Percentiles rank a stretch among this genome's conserved stretches.
These are phyloP conservation scores for Psammodynastes pulverulentus DNA, from an alignment of 2,113 vertebrate genomes.

Conservation along the genomic window DNA sequence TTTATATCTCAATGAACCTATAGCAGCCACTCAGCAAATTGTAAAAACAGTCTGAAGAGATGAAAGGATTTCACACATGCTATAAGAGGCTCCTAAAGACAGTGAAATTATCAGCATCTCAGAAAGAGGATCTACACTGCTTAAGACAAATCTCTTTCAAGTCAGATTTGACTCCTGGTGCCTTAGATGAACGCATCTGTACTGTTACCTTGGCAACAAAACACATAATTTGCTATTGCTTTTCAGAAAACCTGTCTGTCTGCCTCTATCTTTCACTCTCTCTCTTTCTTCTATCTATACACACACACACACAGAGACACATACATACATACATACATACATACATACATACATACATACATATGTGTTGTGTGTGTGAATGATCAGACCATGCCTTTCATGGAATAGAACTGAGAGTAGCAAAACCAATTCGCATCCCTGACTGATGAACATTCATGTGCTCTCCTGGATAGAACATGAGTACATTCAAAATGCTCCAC, in stretches of 20 bases:
- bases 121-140: background rate
- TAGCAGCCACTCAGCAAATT: constrained; percentile 16
- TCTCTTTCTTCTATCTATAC: no score
- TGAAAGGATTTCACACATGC: constrained; percentile 4
- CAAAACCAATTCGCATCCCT: background rate
- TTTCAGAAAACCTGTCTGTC: background rate
- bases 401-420: background rate
- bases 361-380: background rate
- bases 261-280: no score
- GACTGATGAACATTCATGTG: background rate
- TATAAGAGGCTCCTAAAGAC: background rate
- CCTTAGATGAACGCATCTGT: background rate
- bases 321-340: no score
- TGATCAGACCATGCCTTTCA: background rate
- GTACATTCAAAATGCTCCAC: background rate
- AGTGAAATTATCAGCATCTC: background rate
- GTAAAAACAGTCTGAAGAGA: background rate
- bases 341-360: background rate
- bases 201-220: background rate
- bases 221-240: background rate
- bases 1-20: constrained; percentile 21
- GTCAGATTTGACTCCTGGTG: background rate
- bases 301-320: background rate
- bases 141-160: background rate
- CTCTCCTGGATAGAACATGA: background rate